phyloP scores from a whole-genome alignment of 64 coral and sea anemone genomes.

The Astreopora myriophthalma region DNA sequence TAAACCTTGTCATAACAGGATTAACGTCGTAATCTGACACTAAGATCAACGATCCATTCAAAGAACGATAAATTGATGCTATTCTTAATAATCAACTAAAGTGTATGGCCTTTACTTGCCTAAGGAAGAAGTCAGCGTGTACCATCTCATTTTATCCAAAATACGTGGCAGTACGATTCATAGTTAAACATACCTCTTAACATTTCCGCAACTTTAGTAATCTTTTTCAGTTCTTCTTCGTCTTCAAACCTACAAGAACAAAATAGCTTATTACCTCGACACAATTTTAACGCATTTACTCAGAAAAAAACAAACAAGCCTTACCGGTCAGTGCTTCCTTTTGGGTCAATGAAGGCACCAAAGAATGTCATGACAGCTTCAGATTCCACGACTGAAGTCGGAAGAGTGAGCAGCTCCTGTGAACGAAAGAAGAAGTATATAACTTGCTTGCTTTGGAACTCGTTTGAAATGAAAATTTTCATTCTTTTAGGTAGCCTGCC shows the following conservation, averaged over 20 bases:
- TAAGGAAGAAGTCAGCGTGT: no score
- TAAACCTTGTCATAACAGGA: no score
- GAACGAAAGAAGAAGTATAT: background rate
- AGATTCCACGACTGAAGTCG: background rate
- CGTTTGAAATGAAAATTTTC: no score
- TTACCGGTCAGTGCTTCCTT: background rate
- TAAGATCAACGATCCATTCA: no score
- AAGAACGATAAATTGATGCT: no score
- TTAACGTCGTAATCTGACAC: no score
- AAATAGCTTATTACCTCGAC: background rate
- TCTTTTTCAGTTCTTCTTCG: constrained; percentile 13
- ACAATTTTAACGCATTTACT: background rate
- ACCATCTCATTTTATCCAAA: background rate
- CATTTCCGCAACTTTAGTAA: background rate
- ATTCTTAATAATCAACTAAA: no score
- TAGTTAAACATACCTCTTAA: background rate
- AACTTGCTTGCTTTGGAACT: background rate
- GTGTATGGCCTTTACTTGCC: no score
- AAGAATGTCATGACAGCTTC: constrained; percentile 1
- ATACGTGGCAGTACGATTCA: background rate
- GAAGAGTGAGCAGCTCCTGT: background rate
- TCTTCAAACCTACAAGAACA: background rate
- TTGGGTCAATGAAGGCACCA: background rate
- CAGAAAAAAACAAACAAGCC: background rate
- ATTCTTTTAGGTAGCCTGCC: background rate